Percentiles rank a stretch among this genome's conserved stretches.
Evolutionary conservation across 2,113 vertebrate species (phyloP).

Genomic region (Xyrauchen texanus): DNA sequence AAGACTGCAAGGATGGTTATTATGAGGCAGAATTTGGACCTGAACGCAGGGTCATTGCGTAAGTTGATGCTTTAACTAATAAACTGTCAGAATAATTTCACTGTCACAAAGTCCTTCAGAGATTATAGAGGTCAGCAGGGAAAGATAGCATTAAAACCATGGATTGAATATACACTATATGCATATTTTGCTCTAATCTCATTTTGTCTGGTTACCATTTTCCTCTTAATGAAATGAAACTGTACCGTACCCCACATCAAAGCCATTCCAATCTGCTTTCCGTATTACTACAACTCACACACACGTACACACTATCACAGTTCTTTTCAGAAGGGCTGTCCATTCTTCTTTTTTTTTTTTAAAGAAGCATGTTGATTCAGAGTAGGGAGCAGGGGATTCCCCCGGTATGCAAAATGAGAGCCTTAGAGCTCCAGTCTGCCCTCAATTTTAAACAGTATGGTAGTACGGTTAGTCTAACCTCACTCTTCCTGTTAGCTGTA

Average conservation of each 20-base stretch:
- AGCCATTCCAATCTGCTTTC: conserved; percentile 42
- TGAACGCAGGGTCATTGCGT: conserved; percentile 91
- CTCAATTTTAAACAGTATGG: conserved; percentile 22
- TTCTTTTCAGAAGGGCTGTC: conserved; percentile 61
- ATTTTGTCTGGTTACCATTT: conserved; percentile 22
- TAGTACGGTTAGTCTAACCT: conserved; percentile 23
- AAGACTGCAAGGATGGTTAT: conserved; percentile 94
- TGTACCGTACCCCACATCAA: conserved; percentile 29
- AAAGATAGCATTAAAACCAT: too few relatives aligned
- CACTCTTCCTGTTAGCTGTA: conserved; percentile 15
- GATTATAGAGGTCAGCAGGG: too few relatives aligned
- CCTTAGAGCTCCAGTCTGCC: conserved; percentile 28
- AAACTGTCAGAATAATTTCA: too few relatives aligned
- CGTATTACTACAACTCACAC: conserved; percentile 24
- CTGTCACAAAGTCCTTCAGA: not conserved
- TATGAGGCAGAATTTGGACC: conserved; percentile 95
- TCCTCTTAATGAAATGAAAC: conserved; percentile 22
- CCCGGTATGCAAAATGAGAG: conserved; percentile 78
- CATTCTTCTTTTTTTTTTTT: conserved; percentile 67
- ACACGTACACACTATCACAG: conserved; percentile 50
- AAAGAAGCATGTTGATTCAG: conserved; percentile 64
- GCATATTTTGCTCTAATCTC: not conserved
- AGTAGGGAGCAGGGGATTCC: conserved; percentile 76
- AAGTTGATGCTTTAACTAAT: conserved; percentile 68
- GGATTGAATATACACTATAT: not conserved